Evolutionary conservation across 1,140 invertebrate genomes (phyloP), one percentile per base, ranked within the genome.

Genomic region (Drosophila serrata): DNA sequence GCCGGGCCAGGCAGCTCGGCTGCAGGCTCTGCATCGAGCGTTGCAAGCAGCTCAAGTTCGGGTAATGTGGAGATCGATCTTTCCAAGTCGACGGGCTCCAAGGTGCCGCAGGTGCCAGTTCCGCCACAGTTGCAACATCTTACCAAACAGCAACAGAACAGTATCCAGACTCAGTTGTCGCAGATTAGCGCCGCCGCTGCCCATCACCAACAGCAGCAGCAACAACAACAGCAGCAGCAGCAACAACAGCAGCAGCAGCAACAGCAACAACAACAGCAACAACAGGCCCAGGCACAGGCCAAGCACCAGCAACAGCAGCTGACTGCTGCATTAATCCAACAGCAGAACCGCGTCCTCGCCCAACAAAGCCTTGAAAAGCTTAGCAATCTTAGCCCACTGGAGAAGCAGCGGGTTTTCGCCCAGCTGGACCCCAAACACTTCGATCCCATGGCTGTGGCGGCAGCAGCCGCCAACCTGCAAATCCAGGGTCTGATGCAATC

Each of bases 281-380:
- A 79, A 35, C 49, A 53, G 56, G 78, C 79, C 6, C 58, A 88
- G 46, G 65, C 67, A 0, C 53, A 76, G 51, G 85, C 84, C 24
- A 90, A 92, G 19, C 92, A 92, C 53, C 92, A 92, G 39, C 91
- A 92, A 62, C 92, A 92, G 62, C 92, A 93, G 45, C 92, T 94
- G 15, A 93, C 94, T n/a, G 94, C 94, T 2, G 93, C 94, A 5
- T 86, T 94, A n/a, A 93, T 94, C 46, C 94, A 94, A 61, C 94
- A 94, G 80, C 94, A 94, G 58, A 94, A 94, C 88, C 92, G 94
- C 17, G 94, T 94, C 6, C 93, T 94, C 15, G 94, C 94, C 22
- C 94, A 94, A 75, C 94, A 94, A 74, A 94, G 94, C 63, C 82
- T 94, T 15, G 94, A 94, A 56, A 94, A 94, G 78, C 93, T 94